phyloP scores from a whole-genome alignment of 92 coral and sea anemone species.

The Nematostella vectensis region DNA sequence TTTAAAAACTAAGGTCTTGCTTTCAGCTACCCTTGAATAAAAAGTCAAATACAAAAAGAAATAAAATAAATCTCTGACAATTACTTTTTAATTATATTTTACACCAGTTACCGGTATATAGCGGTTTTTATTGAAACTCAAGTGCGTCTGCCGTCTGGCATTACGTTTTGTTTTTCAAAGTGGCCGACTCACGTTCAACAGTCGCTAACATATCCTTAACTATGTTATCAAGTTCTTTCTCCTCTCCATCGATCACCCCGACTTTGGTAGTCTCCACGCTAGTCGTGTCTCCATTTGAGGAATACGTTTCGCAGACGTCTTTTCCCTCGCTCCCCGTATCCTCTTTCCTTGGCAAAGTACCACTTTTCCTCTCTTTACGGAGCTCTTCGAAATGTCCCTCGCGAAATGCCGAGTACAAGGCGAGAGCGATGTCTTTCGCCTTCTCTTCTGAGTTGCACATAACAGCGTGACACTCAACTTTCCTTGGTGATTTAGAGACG shows the following conservation, averaged over 20 bases:
- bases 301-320: not conserved
- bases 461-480: conserved; percentile 89
- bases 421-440: conserved; percentile 67
- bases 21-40: too few species aligned
- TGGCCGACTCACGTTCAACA: conserved; percentile 59
- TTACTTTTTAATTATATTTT: too few species aligned
- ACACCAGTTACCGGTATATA: too few species aligned
- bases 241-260: conserved; percentile 8
- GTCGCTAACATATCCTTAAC: conserved; percentile 58
- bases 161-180: conserved; percentile 10
- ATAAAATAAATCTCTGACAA: too few species aligned
- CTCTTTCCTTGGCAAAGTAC: not conserved
- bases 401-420: conserved; percentile 81
- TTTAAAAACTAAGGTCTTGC: too few species aligned
- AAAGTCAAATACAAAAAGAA: too few species aligned
- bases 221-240: conserved; percentile 56
- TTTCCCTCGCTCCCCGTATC: not conserved
- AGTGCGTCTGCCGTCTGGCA: too few species aligned
- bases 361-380: conserved; percentile 34
- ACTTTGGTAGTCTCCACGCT: not conserved
- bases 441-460: conserved; percentile 69
- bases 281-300: not conserved
- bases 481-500: conserved; percentile 52
- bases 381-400: conserved; percentile 85
- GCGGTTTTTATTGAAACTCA: too few species aligned